These are phyloP conservation scores for Lycocerus yunnanus DNA, from an alignment of 2,888 invertebrate genomes.

Conservation along the genomic window DNA sequence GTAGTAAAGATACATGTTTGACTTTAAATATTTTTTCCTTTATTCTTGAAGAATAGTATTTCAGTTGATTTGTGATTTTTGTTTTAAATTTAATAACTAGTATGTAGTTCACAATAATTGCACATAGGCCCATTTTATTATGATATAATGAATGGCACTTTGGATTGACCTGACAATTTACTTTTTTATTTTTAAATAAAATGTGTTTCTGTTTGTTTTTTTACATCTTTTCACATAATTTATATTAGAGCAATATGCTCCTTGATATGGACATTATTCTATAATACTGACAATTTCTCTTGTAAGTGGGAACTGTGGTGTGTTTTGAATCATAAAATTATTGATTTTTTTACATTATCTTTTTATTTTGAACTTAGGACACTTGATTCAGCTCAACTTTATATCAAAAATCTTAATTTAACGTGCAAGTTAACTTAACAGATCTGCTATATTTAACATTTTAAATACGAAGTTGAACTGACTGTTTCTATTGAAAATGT, in stretches of 20 bases:
- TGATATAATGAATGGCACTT: slow-evolving; percentile 13
- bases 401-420: too few species aligned
- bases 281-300: slow-evolving; percentile 23
- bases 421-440: too few species aligned
- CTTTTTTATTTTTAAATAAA: slow-evolving; percentile 12
- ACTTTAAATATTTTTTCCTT: background rate
- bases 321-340: slow-evolving; percentile 7
- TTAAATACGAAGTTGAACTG: too few species aligned
- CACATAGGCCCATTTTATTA: slow-evolving; percentile 20
- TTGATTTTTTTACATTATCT: background rate
- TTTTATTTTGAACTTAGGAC: background rate
- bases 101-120: slow-evolving; percentile 8
- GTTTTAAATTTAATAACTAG: background rate
- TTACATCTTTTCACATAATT: background rate
- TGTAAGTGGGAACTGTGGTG: slow-evolving; percentile 29
- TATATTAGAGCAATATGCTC: slow-evolving; percentile 16
- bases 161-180: slow-evolving; percentile 6
- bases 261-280: slow-evolving; percentile 25
- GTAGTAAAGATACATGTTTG: background rate
- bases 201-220: slow-evolving; percentile 13
- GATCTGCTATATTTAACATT: too few species aligned
- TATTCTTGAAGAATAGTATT: background rate
- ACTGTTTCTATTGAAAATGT: background rate
- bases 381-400: too few species aligned
- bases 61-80: background rate